Percentiles rank a stretch among this genome's conserved stretches.
Evolutionary conservation across 2,113 vertebrate genomes (phyloP).

Genomic region (Stigmatopora nigra): DNA sequence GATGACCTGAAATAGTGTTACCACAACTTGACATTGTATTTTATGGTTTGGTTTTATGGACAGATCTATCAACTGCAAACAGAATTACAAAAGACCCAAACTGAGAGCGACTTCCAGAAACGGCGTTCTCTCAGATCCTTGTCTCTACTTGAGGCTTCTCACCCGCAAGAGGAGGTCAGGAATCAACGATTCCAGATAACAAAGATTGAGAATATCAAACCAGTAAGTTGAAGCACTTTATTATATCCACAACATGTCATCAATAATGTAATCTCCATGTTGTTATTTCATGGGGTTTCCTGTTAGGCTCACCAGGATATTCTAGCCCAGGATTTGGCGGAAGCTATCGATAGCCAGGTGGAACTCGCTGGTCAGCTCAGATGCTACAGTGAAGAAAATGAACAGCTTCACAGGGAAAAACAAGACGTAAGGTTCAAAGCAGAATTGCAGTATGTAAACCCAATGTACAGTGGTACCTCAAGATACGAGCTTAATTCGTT

Average conservation of each 20-base stretch:
- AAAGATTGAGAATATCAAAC: conserved; percentile 65
- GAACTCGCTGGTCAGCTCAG: conserved; percentile 71
- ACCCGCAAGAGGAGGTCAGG: conserved; percentile 71
- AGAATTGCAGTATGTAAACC: neutral
- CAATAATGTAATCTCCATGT: neutral
- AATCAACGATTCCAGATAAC: conserved; percentile 57
- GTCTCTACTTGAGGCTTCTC: conserved; percentile 28
- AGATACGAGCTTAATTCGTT: no score
- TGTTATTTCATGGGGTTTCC: neutral
- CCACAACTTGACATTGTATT: neutral
- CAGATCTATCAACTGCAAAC: conserved; percentile 78
- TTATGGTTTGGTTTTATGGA: neutral
- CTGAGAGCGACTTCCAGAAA: conserved; percentile 65
- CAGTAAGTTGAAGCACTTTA: conserved; percentile 51
- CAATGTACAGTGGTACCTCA: neutral
- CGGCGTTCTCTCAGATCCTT: conserved; percentile 49
- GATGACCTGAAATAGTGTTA: neutral
- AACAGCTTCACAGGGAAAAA: conserved; percentile 57
- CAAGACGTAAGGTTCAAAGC: conserved; percentile 54
- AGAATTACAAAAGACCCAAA: conserved; percentile 67
- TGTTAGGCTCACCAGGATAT: conserved; percentile 70
- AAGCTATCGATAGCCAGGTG: conserved; percentile 70
- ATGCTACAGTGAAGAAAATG: conserved; percentile 64
- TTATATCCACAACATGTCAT: neutral
- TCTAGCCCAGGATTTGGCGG: conserved; percentile 71